These are phyloP conservation scores for Heteromyza rotundicornis DNA, from an alignment of 2,888 invertebrate genomes.

Conservation along the genomic window DNA sequence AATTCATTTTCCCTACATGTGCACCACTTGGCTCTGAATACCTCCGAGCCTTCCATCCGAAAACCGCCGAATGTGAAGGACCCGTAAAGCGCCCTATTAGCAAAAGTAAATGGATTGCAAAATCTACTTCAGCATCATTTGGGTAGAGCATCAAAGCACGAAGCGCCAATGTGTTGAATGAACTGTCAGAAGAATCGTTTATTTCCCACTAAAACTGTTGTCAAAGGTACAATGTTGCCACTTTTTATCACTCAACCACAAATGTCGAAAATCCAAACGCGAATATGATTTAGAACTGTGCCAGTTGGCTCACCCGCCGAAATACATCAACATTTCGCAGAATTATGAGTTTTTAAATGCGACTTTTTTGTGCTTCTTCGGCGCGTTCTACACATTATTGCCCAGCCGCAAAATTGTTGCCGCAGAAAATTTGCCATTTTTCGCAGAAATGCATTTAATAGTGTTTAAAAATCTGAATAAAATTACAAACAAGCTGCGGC, in stretches of 20 bases:
- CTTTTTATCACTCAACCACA: conserved; percentile 27
- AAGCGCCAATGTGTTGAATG: conserved; percentile 34
- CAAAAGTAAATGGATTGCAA: neutral
- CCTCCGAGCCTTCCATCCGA: too few relatives aligned
- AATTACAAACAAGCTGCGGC: too few relatives aligned
- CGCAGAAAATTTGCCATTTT: neutral
- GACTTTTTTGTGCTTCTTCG: neutral
- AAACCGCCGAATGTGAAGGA: neutral
- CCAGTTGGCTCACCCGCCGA: conserved; percentile 37
- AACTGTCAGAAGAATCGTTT: conserved; percentile 41
- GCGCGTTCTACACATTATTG: neutral
- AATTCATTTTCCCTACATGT: too few relatives aligned
- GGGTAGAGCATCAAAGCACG: neutral
- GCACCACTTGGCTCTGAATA: too few relatives aligned
- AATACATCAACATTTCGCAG: conserved; percentile 28
- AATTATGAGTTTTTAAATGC: conserved; percentile 38
- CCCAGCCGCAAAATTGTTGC: conserved; percentile 1
- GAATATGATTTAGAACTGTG: conserved; percentile 51
- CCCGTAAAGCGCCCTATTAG: neutral
- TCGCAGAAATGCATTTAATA: neutral
- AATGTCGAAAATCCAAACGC: conserved; percentile 25
- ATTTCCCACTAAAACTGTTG: conserved; percentile 35
- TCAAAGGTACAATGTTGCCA: conserved; percentile 41
- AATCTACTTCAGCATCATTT: neutral
- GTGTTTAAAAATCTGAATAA: too few relatives aligned